These are phyloP conservation scores for Meliscaeva auricollis DNA, from an alignment of 2,888 invertebrate genomes.

Conservation along the genomic window DNA sequence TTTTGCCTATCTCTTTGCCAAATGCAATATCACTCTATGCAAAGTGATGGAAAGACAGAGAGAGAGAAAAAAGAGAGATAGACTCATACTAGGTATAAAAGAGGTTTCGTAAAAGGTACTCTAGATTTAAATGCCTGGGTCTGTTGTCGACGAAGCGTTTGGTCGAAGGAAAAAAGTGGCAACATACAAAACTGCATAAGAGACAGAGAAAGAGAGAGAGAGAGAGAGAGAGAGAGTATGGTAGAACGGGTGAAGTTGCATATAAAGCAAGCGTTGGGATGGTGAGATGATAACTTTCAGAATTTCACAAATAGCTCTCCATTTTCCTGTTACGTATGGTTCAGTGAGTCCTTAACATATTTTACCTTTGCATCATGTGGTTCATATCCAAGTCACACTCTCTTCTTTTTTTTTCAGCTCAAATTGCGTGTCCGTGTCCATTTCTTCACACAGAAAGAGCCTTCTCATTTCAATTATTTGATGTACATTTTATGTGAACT, in stretches of 20 bases:
- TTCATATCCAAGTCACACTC: constrained; percentile 34
- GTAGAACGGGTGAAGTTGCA: not conserved
- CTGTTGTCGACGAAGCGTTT: constrained; percentile 32
- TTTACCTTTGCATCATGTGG: constrained; percentile 18
- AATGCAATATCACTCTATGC: constrained; percentile 5
- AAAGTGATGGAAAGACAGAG: not conserved
- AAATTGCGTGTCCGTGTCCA: constrained; percentile 22
- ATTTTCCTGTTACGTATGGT: constrained; percentile 65
- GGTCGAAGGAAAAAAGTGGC: constrained; percentile 17
- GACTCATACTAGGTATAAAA: not conserved
- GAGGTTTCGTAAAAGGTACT: constrained; percentile 14
- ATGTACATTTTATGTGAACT: constrained; percentile 51
- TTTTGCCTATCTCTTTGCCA: constrained; percentile 12
- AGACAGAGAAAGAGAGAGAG: not conserved
- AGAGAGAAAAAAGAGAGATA: not conserved
- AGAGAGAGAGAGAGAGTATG: too few relatives aligned
- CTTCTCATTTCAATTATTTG: constrained; percentile 60
- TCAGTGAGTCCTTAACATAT: constrained; percentile 69
- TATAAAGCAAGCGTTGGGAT: not conserved
- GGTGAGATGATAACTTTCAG: constrained; percentile 40
- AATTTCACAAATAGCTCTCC: constrained; percentile 63
- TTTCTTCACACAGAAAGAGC: constrained; percentile 27
- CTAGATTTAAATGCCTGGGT: constrained; percentile 36
- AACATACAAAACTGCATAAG: constrained; percentile 17
- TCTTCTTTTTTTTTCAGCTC: constrained; percentile 2